These are phyloP conservation scores for Lampropteryx suffumata DNA, from an alignment of 2,888 invertebrate genomes.

Conservation along the genomic window DNA sequence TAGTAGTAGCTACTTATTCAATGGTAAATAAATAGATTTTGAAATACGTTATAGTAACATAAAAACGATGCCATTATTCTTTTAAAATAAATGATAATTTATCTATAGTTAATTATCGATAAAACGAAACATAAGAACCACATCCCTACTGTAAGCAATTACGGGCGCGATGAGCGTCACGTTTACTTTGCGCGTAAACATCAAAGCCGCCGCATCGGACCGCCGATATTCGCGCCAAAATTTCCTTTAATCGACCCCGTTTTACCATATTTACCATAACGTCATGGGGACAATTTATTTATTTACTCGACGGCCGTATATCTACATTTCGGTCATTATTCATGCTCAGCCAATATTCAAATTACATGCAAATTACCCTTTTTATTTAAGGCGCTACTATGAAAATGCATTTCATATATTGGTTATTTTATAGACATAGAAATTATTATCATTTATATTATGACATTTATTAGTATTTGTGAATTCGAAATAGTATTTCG, in stretches of 20 bases:
- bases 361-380: slow-evolving; percentile 24
- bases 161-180: slow-evolving; percentile 58
- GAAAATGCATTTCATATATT: not conserved
- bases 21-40: no score
- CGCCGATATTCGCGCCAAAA: slow-evolving; percentile 58
- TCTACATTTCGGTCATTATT: slow-evolving; percentile 28
- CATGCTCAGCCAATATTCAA: slow-evolving; percentile 21
- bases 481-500: no score
- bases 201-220: slow-evolving; percentile 56
- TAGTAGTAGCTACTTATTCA: no score
- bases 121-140: slow-evolving; percentile 3
- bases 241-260: slow-evolving; percentile 55
- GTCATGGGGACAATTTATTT: slow-evolving; percentile 30
- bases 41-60: no score
- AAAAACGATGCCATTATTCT: no score
- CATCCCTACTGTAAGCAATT: slow-evolving; percentile 55
- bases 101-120: no score
- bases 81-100: no score
- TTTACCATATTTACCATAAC: slow-evolving; percentile 36
- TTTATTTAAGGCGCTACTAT: not conserved
- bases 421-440: not conserved
- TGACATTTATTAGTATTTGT: no score
- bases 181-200: slow-evolving; percentile 69
- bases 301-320: slow-evolving; percentile 26
- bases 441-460: no score